phyloP scores from a whole-genome alignment of 2,113 vertebrate species.

The Anser cygnoides region DNA sequence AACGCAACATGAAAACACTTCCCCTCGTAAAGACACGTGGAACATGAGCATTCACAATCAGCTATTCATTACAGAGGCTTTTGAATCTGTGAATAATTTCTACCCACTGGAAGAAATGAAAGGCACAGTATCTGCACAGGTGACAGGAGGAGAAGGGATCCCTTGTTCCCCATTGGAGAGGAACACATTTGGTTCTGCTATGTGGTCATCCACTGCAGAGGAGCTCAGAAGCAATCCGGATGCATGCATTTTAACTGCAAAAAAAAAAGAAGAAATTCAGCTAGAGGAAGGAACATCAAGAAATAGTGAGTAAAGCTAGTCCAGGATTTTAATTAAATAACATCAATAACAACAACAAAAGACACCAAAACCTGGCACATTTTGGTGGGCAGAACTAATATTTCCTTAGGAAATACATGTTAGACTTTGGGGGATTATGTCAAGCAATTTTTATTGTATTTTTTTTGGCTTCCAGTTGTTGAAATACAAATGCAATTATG shows the following conservation, averaged over 20 bases:
- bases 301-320: background rate
- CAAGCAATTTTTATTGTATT: background rate
- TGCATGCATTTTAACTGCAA: background rate
- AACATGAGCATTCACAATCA: background rate
- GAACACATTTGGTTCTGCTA: background rate
- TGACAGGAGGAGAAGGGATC: background rate
- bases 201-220: rapidly evolving
- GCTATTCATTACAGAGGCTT: background rate
- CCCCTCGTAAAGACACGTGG: background rate
- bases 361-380: background rate
- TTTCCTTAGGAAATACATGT: background rate
- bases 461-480: background rate
- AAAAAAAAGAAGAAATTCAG: background rate
- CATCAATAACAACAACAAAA: background rate
- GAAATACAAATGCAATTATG: background rate
- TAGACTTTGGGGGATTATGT: background rate
- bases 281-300: background rate
- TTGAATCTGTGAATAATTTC: background rate
- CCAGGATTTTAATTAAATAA: background rate
- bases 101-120: background rate
- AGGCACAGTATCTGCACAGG: background rate
- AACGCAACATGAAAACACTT: background rate
- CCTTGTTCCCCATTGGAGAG: background rate
- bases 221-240: background rate
- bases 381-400: conserved; percentile 11